Percentiles rank a stretch among this genome's conserved stretches.
phyloP scores from a whole-genome alignment of 2,113 vertebrate species.

The Chrysemys picta region DNA sequence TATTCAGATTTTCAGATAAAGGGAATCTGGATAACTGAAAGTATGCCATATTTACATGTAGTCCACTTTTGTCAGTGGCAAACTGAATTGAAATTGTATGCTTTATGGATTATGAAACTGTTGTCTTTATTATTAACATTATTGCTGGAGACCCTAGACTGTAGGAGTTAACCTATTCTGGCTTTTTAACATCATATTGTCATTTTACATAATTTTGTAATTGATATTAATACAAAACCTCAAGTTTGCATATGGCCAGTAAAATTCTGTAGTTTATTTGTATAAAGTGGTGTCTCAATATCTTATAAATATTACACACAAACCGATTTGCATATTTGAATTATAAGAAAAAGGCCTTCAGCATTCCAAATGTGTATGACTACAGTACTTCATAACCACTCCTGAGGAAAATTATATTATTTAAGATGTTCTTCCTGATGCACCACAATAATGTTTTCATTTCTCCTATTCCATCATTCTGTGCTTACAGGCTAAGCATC shows the following conservation, averaged over 20 bases:
- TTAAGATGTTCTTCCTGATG: not conserved
- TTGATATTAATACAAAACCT: not conserved
- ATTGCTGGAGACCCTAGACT: not conserved
- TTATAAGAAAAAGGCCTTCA: not conserved
- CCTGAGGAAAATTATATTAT: not conserved
- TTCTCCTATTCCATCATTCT: no score
- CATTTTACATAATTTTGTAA: not conserved
- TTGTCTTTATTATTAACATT: not conserved
- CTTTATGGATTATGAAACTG: slow-evolving; percentile 38
- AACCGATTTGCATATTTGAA: not conserved
- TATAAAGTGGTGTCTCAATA: accelerated
- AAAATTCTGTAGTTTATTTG: not conserved
- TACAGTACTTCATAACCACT: accelerated
- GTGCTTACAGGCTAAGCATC: no score
- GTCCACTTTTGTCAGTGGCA: not conserved
- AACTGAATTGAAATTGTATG: not conserved
- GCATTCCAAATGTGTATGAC: not conserved
- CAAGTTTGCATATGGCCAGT: not conserved
- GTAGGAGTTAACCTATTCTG: not conserved
- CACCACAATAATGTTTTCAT: no score
- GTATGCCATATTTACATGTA: not conserved
- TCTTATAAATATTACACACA: accelerated
- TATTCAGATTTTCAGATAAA: no score
- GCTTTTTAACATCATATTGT: not conserved
- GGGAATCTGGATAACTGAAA: no score